Base-by-base conservation (phyloP, 1,140 invertebrate species). In the Solenopsis fugax region DNA sequence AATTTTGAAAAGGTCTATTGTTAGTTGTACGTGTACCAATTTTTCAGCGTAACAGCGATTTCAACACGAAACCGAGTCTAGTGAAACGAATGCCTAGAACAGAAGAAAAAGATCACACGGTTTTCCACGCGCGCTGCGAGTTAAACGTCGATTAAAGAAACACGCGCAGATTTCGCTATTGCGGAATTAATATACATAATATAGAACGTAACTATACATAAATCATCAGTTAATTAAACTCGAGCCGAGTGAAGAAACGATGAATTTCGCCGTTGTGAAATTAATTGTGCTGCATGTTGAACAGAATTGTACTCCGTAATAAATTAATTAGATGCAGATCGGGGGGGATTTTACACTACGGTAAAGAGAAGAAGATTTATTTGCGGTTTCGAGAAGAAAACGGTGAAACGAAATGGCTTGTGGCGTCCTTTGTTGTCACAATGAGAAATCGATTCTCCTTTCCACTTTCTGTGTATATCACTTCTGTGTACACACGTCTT, bases 61-160 rank as follows among this genome's bases (percentile, higher is more conserved):
- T 81, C 78, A 18, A 81, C 78, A 81, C 37, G 78, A 37, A n/a
- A 1, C 72, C 52, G n/a, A 56, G 21, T 71, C 37, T 16, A 45
- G 64, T 48, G 78, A 81, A n/a, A 81, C 78, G 65, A 72, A 64
- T 82, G 54, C 64, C 67, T 72, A 62, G 64, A 21, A 67, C n/a
- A 62, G 65, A 41, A 37, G 54, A 73, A 82, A 73, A 37, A 82
- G 62, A 84, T 87, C 58, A n/a, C 64, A 69, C 21, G 62, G 41
- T 73, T 65, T 37, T 73, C 78, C 72, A 73, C 81, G 77, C 69
- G 75, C 45, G 45, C 37, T 34, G 48, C 13, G 7, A 67, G 48
- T 18, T 71, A 45, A 56, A 45, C 6, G 48, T 13, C 62, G 34
- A 58, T 76, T 76, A 21, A 76, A 60, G 73, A 45, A 76, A 67